A percentile compares a stretch with the other conserved stretches of the same genome.
Evolutionary conservation across 2,113 vertebrate species (phyloP).

Genomic region (Arvicanthis niloticus): DNA sequence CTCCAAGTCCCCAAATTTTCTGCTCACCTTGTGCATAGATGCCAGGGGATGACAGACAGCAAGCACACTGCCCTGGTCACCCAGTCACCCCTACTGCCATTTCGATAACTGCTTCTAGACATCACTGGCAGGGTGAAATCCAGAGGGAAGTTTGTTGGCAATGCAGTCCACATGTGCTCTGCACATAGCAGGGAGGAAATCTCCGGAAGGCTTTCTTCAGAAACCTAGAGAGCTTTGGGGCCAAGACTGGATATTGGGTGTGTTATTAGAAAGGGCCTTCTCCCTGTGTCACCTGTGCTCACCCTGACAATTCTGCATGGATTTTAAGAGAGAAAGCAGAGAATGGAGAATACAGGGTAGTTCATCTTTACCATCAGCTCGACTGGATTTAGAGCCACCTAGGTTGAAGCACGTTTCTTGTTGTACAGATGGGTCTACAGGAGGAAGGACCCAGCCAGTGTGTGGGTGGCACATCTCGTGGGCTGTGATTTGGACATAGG

Average conservation of each 20-base stretch:
- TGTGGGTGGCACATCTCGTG: neutral
- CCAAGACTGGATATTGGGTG: neutral
- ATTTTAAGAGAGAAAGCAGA: neutral
- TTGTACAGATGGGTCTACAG: neutral
- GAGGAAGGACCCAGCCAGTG: neutral
- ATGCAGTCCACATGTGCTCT: fast-evolving
- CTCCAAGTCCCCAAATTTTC: neutral
- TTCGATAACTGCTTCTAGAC: neutral
- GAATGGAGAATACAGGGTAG: neutral
- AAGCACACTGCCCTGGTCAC: neutral
- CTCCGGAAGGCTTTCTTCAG: fast-evolving
- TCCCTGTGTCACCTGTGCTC: neutral
- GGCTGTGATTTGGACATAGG: neutral
- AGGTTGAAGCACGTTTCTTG: neutral
- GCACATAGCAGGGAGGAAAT: neutral
- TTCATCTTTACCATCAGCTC: neutral
- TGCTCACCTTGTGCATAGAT: neutral
- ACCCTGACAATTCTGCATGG: neutral
- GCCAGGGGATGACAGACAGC: neutral
- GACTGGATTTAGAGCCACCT: neutral
- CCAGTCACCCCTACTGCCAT: fast-evolving
- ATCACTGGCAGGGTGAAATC: fast-evolving
- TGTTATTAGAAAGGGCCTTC: neutral
- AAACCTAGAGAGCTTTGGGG: fast-evolving
- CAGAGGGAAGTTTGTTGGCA: no score